phyloP scores from a whole-genome alignment of 35 echinoderm and acorn worm genomes.

The Diadema setosum region DNA sequence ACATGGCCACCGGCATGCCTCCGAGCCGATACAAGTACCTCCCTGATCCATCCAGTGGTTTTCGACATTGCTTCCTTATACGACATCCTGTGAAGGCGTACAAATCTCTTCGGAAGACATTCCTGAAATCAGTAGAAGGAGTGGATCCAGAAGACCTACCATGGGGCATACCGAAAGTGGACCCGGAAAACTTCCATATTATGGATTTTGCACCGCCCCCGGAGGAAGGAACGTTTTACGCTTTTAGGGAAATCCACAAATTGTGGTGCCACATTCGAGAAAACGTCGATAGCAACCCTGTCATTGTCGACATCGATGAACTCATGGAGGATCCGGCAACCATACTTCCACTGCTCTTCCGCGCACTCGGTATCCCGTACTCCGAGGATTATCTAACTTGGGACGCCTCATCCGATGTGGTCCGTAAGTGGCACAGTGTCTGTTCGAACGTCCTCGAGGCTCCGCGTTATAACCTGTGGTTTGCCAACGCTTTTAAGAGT shows the following conservation, averaged over 20 bases:
- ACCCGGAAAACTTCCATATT: neutral
- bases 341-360: neutral
- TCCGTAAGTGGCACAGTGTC: neutral
- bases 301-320: neutral
- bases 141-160: neutral
- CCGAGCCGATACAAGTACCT: slow-evolving; percentile 18
- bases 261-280: neutral
- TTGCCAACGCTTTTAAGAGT: neutral
- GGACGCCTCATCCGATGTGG: neutral
- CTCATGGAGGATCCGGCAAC: neutral
- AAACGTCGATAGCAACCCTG: neutral
- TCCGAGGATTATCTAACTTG: neutral
- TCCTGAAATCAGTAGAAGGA: neutral
- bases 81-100: slow-evolving; percentile 42
- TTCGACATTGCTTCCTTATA: slow-evolving; percentile 39
- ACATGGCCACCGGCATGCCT: slow-evolving; percentile 27
- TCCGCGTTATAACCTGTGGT: neutral
- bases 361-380: neutral
- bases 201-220: neutral
- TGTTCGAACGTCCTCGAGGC: neutral
- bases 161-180: neutral
- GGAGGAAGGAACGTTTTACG: neutral
- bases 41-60: slow-evolving; percentile 27
- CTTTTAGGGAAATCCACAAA: neutral
- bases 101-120: neutral